Evolutionary conservation across 2,113 vertebrate genomes (phyloP).

Genomic region (Mungos mungo): DNA sequence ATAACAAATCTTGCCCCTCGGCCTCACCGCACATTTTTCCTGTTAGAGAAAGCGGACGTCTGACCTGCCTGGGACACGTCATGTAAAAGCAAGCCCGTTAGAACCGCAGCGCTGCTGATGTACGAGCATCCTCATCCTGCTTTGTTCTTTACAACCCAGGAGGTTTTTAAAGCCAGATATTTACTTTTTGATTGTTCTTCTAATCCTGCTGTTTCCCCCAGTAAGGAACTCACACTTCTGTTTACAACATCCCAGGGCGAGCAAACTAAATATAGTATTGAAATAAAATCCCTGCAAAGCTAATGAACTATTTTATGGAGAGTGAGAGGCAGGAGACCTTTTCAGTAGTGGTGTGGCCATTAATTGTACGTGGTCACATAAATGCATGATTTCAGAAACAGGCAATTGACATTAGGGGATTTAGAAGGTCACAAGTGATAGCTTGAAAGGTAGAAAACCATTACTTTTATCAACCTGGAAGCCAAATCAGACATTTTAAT

Average conservation of each 20-base stretch:
- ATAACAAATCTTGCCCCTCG: background rate
- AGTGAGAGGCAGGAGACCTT: conserved; percentile 54
- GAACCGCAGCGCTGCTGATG: background rate
- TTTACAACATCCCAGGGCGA: background rate
- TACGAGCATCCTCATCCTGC: background rate
- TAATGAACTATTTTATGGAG: conserved; percentile 53
- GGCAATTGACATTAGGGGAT: conserved; percentile 22
- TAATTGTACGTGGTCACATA: conserved; percentile 40
- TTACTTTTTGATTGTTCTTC: conserved; percentile 44
- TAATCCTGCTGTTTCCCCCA: background rate
- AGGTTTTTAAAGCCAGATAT: conserved; percentile 26
- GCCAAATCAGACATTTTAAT: conserved; percentile 39
- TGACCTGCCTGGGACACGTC: background rate
- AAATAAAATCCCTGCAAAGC: conserved; percentile 36
- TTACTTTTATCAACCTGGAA: conserved; percentile 58
- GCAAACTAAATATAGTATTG: conserved; percentile 45
- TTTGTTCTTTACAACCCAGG: conserved; percentile 29
- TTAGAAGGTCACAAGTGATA: conserved; percentile 26
- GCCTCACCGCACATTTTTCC: background rate
- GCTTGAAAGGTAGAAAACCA: conserved; percentile 53
- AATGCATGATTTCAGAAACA: conserved; percentile 53
- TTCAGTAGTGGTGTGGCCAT: background rate
- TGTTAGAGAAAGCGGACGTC: background rate
- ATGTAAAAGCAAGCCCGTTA: background rate
- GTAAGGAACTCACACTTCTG: background rate